Evolutionary conservation across 2,888 invertebrate species (phyloP).

Genomic region (Parascotia fuliginaria): DNA sequence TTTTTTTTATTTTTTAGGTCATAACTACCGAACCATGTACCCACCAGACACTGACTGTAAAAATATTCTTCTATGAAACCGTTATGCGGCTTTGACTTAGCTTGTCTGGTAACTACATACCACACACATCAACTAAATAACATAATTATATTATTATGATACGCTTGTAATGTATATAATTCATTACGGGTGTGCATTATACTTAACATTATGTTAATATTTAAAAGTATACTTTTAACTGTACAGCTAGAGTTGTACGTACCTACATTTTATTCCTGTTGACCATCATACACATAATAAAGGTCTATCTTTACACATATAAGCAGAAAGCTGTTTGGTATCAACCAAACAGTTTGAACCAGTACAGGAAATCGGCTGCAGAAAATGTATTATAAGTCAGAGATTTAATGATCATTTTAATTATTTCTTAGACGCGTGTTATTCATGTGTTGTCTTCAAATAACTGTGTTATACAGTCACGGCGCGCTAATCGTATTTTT

Average conservation of each 20-base stretch:
- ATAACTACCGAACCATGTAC: slow-evolving; percentile 14
- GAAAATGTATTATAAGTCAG: not conserved
- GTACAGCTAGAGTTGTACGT: no score
- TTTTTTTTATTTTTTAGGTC: slow-evolving; percentile 3
- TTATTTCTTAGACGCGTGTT: slow-evolving; percentile 6
- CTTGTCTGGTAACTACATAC: not conserved
- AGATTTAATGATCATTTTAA: not conserved
- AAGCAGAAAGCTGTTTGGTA: no score
- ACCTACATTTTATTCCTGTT: no score
- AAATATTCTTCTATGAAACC: slow-evolving; percentile 9
- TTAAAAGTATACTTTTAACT: no score
- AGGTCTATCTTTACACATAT: no score
- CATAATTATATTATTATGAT: not conserved
- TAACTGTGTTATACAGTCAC: slow-evolving; percentile 39
- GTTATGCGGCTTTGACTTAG: slow-evolving; percentile 12
- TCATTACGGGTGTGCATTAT: no score
- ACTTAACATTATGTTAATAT: no score
- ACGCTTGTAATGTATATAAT: no score
- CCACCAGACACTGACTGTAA: slow-evolving; percentile 13
- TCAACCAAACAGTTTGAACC: not conserved
- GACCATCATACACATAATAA: no score
- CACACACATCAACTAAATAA: not conserved
- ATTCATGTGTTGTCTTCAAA: slow-evolving; percentile 36
- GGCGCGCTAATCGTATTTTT: slow-evolving; percentile 38
- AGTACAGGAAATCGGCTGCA: not conserved